Conservation (phyloP, 2,113 vertebrate species). For the Xyrauchen texanus region DNA sequence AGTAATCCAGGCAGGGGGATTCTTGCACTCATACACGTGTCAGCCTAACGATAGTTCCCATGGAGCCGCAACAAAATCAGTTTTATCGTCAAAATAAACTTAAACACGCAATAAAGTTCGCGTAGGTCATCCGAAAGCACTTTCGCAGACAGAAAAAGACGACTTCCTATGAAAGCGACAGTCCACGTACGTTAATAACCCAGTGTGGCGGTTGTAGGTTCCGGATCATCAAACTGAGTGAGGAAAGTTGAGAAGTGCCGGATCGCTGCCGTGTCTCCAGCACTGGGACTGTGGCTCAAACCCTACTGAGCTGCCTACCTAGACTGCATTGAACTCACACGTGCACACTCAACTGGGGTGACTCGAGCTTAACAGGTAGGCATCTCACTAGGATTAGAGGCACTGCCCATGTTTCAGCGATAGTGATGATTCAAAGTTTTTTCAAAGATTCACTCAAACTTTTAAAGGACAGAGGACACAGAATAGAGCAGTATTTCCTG, state of each 20-base stretch:
- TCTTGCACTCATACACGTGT: constrained; percentile 32
- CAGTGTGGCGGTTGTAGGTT: neutral
- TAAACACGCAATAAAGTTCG: constrained; percentile 5
- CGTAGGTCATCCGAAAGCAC: neutral
- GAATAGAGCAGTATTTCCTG: too few relatives aligned
- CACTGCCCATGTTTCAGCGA: too few relatives aligned
- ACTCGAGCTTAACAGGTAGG: too few relatives aligned
- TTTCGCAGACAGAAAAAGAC: neutral
- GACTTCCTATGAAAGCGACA: neutral
- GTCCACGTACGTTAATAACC: neutral
- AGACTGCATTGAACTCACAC: neutral
- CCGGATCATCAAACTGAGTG: neutral
- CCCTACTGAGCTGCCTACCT: neutral
- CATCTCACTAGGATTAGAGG: too few relatives aligned
- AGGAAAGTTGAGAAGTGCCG: constrained; percentile 11
- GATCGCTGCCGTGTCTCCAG: constrained; percentile 24
- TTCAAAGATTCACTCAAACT: too few relatives aligned
- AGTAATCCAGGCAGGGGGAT: neutral
- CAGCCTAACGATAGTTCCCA: constrained; percentile 1
- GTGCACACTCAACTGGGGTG: neutral
- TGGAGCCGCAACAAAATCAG: constrained; percentile 17
- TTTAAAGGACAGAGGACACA: too few relatives aligned
- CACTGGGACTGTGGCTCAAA: neutral
- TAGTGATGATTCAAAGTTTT: too few relatives aligned
- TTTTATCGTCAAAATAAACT: constrained; percentile 18